Percentiles rank a stretch among this genome's conserved stretches.
phyloP scores from a whole-genome alignment of 2,797 vertebrate genomes.

The Microctenopoma steveboyesi region DNA sequence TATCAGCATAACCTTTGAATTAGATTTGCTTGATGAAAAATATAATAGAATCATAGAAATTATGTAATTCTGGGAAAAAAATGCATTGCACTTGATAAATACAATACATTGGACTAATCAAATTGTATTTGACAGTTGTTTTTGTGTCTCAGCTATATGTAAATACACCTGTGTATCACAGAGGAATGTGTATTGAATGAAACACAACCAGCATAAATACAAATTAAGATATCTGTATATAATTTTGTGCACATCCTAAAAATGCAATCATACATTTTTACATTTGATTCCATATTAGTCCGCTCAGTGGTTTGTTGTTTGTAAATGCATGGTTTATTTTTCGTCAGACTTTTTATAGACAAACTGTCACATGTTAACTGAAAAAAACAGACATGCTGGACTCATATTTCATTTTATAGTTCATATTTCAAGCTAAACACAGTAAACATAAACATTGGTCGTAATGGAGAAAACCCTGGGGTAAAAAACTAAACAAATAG shows the following conservation, averaged over 20 bases:
- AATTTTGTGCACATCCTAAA: too few species aligned
- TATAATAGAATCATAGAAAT: constrained; percentile 28
- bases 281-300: too few species aligned
- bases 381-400: too few species aligned
- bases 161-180: constrained; percentile 8
- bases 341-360: too few species aligned
- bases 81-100: not conserved
- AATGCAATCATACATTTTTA: too few species aligned
- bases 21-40: constrained; percentile 41
- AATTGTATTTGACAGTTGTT: not conserved
- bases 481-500: too few species aligned
- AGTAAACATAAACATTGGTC: not conserved
- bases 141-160: not conserved
- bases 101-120: not conserved
- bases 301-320: too few species aligned
- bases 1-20: constrained; percentile 31
- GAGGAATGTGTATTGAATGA: not conserved
- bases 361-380: too few species aligned
- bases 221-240: not conserved
- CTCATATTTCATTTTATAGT: too few species aligned
- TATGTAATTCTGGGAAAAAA: constrained; percentile 15
- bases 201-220: not conserved
- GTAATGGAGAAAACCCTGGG: not conserved
- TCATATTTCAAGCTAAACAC: not conserved
- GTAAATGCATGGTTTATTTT: too few species aligned